Conservation (phyloP, 2,797 vertebrate species). For the Notolabrus celidotus region DNA sequence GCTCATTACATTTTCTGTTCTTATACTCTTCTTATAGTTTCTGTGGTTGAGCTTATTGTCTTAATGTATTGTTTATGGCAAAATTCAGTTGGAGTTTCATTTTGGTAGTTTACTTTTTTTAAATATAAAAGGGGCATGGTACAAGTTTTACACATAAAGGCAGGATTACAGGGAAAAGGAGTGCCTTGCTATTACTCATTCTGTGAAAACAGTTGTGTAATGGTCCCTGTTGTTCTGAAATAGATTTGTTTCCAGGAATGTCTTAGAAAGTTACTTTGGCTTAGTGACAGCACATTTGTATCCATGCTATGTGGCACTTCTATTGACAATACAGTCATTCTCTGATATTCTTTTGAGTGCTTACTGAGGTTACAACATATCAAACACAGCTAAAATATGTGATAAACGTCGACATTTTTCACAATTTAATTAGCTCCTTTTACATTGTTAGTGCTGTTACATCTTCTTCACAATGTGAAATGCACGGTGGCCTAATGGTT, state of each 20-base stretch:
- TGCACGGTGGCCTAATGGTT: no score
- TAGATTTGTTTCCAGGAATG: not conserved
- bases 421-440: no score
- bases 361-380: no score
- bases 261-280: not conserved
- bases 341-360: no score
- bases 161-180: not conserved
- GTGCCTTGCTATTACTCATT: slow-evolving; percentile 5
- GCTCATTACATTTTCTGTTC: not conserved
- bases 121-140: not conserved
- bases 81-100: not conserved
- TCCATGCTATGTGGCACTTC: not conserved
- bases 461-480: no score
- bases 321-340: no score
- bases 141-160: not conserved
- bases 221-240: not conserved
- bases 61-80: not conserved
- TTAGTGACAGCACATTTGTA: not conserved
- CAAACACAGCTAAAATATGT: no score
- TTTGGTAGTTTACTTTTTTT: not conserved
- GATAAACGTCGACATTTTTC: no score
- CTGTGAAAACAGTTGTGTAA: slow-evolving; percentile 9
- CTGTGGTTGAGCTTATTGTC: not conserved
- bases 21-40: not conserved
- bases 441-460: no score